Base-by-base conservation (phyloP, 1,140 invertebrate genomes). In the Tachypleus tridentatus region DNA sequence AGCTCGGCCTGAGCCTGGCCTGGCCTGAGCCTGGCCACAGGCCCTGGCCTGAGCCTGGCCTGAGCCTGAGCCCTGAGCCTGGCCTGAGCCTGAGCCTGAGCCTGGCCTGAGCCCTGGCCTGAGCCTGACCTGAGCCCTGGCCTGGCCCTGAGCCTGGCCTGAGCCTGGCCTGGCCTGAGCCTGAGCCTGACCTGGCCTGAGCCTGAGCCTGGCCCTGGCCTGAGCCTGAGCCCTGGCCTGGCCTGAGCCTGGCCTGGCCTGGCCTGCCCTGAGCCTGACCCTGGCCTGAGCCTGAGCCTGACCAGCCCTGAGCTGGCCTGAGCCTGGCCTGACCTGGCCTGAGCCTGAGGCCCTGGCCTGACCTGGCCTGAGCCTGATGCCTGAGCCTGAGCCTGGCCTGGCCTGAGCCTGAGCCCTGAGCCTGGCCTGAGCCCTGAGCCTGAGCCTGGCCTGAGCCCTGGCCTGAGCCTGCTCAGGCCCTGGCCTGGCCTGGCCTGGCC, bases 191-290 rank as follows among this genome's bases (percentile, higher is more conserved):
- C 69, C 54, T 66, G 63, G 56, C 60, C 60, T 70, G 56, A 67
- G 63, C 63, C 68, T 62, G 65, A 63, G 62, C 67, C 68, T 70
- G 68, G n/a, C n/a, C n/a, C n/a, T n/a, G n/a, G n/a, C n/a, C n/a
- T n/a, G n/a, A n/a, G n/a, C n/a, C n/a, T n/a, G 67, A 62, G 52
- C 57, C 52, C 58, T 70, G 65, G 57, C 62, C 58, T 69, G 64
- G 69, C 69, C 69, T 70, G 69, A n/a, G 69, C 69, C 69, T 70
- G 68, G 69, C 69, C 69, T 70, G 69, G 69, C n/a, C 69, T n/a
- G n/a, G n/a, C n/a, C n/a, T n/a, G n/a, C n/a, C n/a, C n/a, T n/a
- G n/a, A n/a, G n/a, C n/a, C n/a, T n/a, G n/a, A n/a, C n/a, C n/a
- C n/a, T n/a, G n/a, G n/a, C n/a, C n/a, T n/a, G n/a, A n/a, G n/a